Evolutionary conservation across 2,888 invertebrate species (phyloP).

Genomic region (Parnassius orleans): DNA sequence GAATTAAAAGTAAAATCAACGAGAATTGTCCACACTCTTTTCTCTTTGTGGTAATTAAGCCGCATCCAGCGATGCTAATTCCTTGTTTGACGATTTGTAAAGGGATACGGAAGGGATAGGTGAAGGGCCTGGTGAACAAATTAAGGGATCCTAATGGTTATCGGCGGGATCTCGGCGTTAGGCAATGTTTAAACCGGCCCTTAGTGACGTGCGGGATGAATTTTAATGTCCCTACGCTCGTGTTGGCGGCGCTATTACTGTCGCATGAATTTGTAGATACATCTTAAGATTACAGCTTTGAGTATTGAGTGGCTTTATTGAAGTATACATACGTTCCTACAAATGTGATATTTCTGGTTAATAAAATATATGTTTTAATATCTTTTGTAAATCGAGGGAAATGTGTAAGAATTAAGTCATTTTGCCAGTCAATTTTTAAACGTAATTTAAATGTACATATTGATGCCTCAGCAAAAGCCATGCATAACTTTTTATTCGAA

Average conservation of each 20-base stretch:
- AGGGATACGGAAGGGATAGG: constrained; percentile 78
- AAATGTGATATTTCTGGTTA: no score
- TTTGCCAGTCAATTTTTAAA: no score
- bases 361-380: no score
- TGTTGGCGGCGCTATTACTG: constrained; percentile 28
- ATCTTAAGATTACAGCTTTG: constrained; percentile 14
- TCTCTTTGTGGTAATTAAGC: neutral
- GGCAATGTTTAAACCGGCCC: constrained; percentile 61
- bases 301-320: neutral
- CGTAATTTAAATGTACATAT: no score
- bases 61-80: constrained; percentile 50
- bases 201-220: constrained; percentile 66
- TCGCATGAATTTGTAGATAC: constrained; percentile 34
- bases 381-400: no score
- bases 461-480: no score
- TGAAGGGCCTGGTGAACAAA: constrained; percentile 73
- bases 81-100: constrained; percentile 66
- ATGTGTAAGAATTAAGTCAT: no score
- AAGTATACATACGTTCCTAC: no score
- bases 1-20: no score
- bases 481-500: no score
- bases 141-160: constrained; percentile 80
- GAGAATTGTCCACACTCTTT: neutral
- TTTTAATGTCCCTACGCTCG: constrained; percentile 64
- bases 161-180: constrained; percentile 65